Evolutionary conservation across 2,113 vertebrate genomes (phyloP).

Genomic region (Caretta caretta): DNA sequence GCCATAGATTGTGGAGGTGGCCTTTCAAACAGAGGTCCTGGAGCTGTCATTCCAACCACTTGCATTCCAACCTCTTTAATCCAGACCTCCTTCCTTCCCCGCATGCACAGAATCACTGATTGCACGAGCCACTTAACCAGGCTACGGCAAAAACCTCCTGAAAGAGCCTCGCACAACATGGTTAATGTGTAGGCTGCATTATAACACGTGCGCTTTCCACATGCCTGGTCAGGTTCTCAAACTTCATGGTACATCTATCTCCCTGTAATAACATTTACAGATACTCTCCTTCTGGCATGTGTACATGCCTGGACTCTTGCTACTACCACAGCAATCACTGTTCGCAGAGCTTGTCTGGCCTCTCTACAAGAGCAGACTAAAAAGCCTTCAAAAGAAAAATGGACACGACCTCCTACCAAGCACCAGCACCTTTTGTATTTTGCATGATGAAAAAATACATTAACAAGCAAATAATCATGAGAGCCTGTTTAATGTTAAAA

Average conservation of each 20-base stretch:
- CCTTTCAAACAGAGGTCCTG: background rate
- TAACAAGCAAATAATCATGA: background rate
- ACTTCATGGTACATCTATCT: constrained; percentile 19
- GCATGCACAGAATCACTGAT: background rate
- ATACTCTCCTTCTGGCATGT: background rate
- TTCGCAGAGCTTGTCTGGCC: background rate
- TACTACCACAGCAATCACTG: background rate
- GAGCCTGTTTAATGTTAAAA: constrained; percentile 3
- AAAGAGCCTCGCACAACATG: background rate
- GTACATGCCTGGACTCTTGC: background rate
- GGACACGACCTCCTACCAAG: background rate
- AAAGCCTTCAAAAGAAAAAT: background rate
- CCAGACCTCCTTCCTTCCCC: background rate
- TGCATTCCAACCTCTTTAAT: constrained; percentile 1
- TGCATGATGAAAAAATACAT: background rate
- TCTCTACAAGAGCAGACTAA: background rate
- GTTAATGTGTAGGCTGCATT: constrained; percentile 35
- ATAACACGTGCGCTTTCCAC: constrained; percentile 23
- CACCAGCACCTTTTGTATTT: background rate
- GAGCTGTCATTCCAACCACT: background rate
- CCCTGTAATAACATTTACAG: constrained; percentile 34
- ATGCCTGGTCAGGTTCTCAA: constrained; percentile 29
- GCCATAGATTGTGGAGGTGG: background rate
- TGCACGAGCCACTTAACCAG: background rate
- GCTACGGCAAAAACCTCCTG: background rate